Evolutionary conservation across 2,113 vertebrate genomes (phyloP), one percentile per base, ranked within the genome.

Genomic region (Semnopithecus entellus): DNA sequence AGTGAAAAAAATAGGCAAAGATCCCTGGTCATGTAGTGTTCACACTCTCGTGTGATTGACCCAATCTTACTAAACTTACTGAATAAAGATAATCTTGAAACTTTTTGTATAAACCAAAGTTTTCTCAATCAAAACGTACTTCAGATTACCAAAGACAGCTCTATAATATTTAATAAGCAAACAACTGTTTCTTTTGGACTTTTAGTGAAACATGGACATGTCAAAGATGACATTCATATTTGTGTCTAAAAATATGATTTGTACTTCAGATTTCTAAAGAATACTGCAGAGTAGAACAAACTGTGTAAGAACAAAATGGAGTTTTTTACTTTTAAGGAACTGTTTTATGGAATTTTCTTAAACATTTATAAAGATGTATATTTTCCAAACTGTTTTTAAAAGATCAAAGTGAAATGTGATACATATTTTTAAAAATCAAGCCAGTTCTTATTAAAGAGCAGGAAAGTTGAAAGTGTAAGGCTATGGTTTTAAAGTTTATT

Each of bases 51-150:
- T 0, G 43, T 61, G 66, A 45, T 48, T 94, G 61, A 76, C 16
- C 66, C 7, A 61, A 45, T 73, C 59, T 55, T 91, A 83, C 18
- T 59, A 50, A 61, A 45, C 45, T 91, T 40, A 72, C 8, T 18
- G 48, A 94, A 86, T 48, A 84, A 79, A 73, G 32, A 90, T 5
- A 27, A 61, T 32, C 5, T 50, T 68, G 40, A 80, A 57, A 38
- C 55, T 81, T 10, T 57, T 32, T 80, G 12, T 30, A 43, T 43
- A 73, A 83, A 81, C 50, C 17, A 55, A 85, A 59, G 35, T 84
- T 70, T 94, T 90, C 25, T 68, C 79, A 94, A 57, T 73, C 75
- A 92, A 84, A 97, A 93, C 13, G 38, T 43, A 92, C 25, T 73
- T 48, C 57, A 92, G 81, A 88, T 91, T 86, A 78, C 2, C 27